Percentiles rank a stretch among this genome's conserved stretches.
phyloP scores from a whole-genome alignment of 2,888 invertebrate species.

The Tenthredo notha region DNA sequence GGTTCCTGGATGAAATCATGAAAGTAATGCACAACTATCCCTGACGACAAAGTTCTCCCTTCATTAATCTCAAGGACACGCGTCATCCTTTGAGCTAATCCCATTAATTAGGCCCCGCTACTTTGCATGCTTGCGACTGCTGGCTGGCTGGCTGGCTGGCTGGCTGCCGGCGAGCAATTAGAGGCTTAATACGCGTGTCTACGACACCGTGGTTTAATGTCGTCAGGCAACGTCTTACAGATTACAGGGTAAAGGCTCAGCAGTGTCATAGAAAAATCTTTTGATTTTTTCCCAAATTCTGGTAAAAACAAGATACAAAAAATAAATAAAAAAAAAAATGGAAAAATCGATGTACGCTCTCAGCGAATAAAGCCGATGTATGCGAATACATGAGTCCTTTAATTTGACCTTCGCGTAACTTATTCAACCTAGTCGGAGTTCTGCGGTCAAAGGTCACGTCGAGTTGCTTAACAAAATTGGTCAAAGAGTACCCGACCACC shows the following conservation, averaged over 20 bases:
- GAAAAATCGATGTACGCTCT: not conserved
- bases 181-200: slow-evolving; percentile 49
- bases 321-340: not conserved
- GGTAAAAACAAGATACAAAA: not conserved
- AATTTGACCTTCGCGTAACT: not conserved
- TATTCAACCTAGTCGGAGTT: not conserved
- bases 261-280: not conserved
- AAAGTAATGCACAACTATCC: slow-evolving; percentile 15
- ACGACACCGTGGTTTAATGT: slow-evolving; percentile 46
- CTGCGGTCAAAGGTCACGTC: slow-evolving; percentile 16
- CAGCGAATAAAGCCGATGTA: not conserved
- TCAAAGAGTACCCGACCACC: slow-evolving; percentile 9
- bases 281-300: not conserved
- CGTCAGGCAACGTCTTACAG: slow-evolving; percentile 34
- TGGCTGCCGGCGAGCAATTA: slow-evolving; percentile 40
- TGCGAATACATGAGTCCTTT: not conserved
- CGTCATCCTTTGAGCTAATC: slow-evolving; percentile 52
- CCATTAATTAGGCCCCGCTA: slow-evolving; percentile 46
- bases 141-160: slow-evolving; percentile 7
- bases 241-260: slow-evolving; percentile 1
- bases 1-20: not conserved
- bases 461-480: slow-evolving; percentile 24
- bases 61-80: slow-evolving; percentile 47
- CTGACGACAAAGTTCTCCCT: slow-evolving; percentile 21
- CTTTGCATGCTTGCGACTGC: slow-evolving; percentile 42